Evolutionary conservation across 2,888 invertebrate species (phyloP), one percentile per base, ranked within the genome.

Genomic region (Gastrophysa polygoni): DNA sequence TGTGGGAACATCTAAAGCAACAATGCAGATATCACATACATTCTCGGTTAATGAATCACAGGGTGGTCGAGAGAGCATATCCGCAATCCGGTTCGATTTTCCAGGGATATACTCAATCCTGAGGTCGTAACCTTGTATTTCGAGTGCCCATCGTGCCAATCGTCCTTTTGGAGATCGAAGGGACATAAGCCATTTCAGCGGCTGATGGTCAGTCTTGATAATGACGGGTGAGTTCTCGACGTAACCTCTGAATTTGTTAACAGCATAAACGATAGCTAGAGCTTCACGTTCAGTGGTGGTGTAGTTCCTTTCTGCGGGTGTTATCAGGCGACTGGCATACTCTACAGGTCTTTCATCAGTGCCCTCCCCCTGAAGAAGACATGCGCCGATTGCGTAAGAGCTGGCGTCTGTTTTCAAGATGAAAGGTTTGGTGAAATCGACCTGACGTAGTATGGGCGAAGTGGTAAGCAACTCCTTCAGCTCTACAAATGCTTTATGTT

Each of bases 161-260:
- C n/a, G n/a, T n/a, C n/a, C n/a, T n/a, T n/a, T n/a, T n/a, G n/a
- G n/a, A n/a, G n/a, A n/a, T n/a, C n/a, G n/a, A n/a, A n/a, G n/a
- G n/a, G n/a, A n/a, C n/a, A n/a, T n/a, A n/a, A n/a, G n/a, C n/a
- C n/a, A n/a, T n/a, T n/a, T n/a, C n/a, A n/a, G n/a, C n/a, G n/a
- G n/a, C n/a, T n/a, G n/a, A n/a, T n/a, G n/a, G n/a, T n/a, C 57
- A 47, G 68, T 67, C 1, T 65, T 67, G 2, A 70, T n/a, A 29
- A 51, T 60, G 16, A 59, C 65, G 18, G 59, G 48, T 3, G 59
- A n/a, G 38, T 67, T 62, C 3, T 61, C 63, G 20, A 71, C 73
- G 61, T 74, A 82, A 1, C 71, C 77, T 18, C 63, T 24, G 14
- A 69, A 68, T 61, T 81, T 81, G 10, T 73, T 54, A 0, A 81